Evolutionary conservation across 2,888 invertebrate species (phyloP).

Genomic region (Limnephilus lunatus): DNA sequence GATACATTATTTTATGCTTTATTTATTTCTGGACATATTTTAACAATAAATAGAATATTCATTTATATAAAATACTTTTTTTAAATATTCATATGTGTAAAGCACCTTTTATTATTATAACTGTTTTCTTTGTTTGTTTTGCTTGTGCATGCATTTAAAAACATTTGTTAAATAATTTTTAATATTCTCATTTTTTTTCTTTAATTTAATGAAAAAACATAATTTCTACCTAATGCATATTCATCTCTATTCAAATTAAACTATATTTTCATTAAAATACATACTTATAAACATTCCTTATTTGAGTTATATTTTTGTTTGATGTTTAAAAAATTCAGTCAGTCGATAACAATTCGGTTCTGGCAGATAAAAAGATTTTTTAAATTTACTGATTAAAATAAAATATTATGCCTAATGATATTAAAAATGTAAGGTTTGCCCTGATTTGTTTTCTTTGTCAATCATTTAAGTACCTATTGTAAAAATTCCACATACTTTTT

Average conservation of each 20-base stretch:
- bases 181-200: not conserved
- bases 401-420: not conserved
- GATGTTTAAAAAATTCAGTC: not conserved
- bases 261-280: not conserved
- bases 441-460: too few relatives aligned
- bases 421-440: not conserved
- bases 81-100: conserved; percentile 29
- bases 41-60: not conserved
- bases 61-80: not conserved
- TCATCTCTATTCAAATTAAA: not conserved
- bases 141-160: conserved; percentile 61
- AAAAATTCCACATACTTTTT: not conserved
- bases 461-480: too few relatives aligned
- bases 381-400: not conserved
- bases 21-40: not conserved
- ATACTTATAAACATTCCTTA: not conserved
- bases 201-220: not conserved
- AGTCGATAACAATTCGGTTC: not conserved
- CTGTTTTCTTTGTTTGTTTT: conserved; percentile 55
- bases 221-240: not conserved
- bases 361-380: not conserved
- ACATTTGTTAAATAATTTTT: conserved; percentile 36
- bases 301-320: not conserved
- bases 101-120: conserved; percentile 46
- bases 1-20: not conserved